A percentile compares a stretch with the other conserved stretches of the same genome.
Evolutionary conservation across 2,888 invertebrate species (phyloP).

Genomic region (Teinopalpus imperialis): DNA sequence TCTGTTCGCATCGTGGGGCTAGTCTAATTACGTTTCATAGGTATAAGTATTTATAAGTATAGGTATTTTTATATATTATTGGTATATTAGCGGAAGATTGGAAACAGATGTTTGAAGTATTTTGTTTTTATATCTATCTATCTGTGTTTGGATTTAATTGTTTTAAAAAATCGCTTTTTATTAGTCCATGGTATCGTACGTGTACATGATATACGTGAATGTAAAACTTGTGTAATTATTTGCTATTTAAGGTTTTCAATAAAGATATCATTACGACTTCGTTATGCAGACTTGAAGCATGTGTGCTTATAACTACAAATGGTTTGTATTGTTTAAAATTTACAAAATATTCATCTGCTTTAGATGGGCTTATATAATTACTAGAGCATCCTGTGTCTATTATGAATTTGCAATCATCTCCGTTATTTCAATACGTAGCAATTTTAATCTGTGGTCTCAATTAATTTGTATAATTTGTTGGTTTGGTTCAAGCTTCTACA

Average conservation of each 20-base stretch:
- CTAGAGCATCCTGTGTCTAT: constrained; percentile 32
- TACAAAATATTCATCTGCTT: constrained; percentile 23
- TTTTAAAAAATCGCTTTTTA: constrained; percentile 29
- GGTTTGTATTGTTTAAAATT: constrained; percentile 19
- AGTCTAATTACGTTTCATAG: not conserved
- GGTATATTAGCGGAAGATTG: constrained; percentile 24
- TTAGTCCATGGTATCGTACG: constrained; percentile 27
- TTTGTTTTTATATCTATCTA: constrained; percentile 22
- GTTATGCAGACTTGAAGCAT: constrained; percentile 27
- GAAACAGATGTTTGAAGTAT: constrained; percentile 20
- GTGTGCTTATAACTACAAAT: constrained; percentile 30
- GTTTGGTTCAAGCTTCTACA: not conserved
- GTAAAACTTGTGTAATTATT: constrained; percentile 25
- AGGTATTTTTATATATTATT: constrained; percentile 25
- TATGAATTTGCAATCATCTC: constrained; percentile 28
- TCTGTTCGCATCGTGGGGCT: constrained; percentile 1
- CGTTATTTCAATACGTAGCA: constrained; percentile 21
- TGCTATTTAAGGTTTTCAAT: constrained; percentile 18
- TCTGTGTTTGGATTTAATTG: constrained; percentile 28
- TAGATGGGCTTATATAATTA: constrained; percentile 26
- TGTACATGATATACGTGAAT: constrained; percentile 28
- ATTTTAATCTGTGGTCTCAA: not conserved
- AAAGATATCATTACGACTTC: constrained; percentile 26
- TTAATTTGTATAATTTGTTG: not conserved
- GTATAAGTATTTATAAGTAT: too few relatives aligned